Evolutionary conservation across 2,888 invertebrate genomes (phyloP), one percentile per base, ranked within the genome.

Genomic region (Andrena flavipes): DNA sequence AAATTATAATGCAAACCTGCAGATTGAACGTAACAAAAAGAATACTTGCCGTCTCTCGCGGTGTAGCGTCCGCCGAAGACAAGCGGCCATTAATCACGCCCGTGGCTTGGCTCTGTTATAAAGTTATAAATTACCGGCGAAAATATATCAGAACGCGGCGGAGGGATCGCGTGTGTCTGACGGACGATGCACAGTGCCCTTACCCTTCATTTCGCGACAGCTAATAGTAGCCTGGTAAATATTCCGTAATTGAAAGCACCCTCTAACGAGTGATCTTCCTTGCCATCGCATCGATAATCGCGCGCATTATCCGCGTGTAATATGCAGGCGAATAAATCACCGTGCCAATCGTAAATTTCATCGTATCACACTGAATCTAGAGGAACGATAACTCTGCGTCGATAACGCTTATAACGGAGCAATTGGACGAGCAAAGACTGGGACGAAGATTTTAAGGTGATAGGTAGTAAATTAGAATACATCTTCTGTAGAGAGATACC

Each of bases 311-410:
- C 26, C 63, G 23, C 56, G 49, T 69, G 71, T 65, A 73, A 86
- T 86, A 72, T 49, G 33, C 68, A 29, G 42, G 59, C 23, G 20
- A 56, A 87, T 87, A 70, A 79, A 87, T 87, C 84, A 79, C 33
- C 42, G 51, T 26, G 7, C 7, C 67, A 8, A 33, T 77, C 70
- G 59, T 84, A 79, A 87, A 75, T 87, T 76, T 64, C 35, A 8
- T 51, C 30, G 70, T 79, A 73, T 74, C 70, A 60, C 48, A 48
- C 20, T 29, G 54, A 70, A 54, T 73, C 72, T 59, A 35, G 16
- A 10, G 29, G 51, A 72, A 23, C 64, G 69, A 84, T 84, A 82
- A 84, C 79, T 82, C 72, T 48, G 29, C 48, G 51, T 33, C 10
- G 35, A 69, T 48, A 60, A 63, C 51, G 64, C 67, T 87, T 74